Evolutionary conservation across 2,113 vertebrate species (phyloP).

Genomic region (Choloepus hoffmanni): DNA sequence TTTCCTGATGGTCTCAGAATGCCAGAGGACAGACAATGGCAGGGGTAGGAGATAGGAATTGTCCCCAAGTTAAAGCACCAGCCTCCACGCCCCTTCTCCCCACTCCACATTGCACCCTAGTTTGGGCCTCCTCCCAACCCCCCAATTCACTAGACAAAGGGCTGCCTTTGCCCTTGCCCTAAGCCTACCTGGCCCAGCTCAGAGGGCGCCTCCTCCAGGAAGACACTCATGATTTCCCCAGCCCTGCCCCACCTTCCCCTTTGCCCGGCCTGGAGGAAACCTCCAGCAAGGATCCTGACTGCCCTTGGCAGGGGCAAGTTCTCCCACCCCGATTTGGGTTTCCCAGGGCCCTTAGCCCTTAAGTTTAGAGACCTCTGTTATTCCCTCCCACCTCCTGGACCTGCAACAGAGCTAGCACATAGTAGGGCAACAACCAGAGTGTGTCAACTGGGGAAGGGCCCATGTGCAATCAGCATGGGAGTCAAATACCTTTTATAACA

Average conservation of each 20-base stretch:
- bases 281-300: not conserved
- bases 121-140: not conserved
- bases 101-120: accelerated
- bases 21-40: accelerated
- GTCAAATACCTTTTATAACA: not conserved
- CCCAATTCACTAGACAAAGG: not conserved
- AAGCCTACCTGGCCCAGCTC: not conserved
- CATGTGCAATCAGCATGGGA: accelerated
- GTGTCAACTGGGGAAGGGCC: not conserved
- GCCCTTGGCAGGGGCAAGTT: too few species aligned
- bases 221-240: not conserved
- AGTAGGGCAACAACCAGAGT: not conserved
- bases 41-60: not conserved
- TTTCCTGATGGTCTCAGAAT: not conserved
- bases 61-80: not conserved
- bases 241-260: not conserved
- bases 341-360: not conserved
- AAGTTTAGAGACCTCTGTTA: not conserved
- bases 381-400: not conserved
- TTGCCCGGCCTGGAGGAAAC: not conserved
- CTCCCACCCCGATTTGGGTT: not conserved
- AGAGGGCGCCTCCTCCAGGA: not conserved
- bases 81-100: not conserved
- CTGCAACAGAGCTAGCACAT: not conserved
- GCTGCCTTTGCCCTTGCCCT: not conserved